A percentile compares a stretch with the other conserved stretches of the same genome.
These are phyloP conservation scores for Amphiprion percula DNA, from an alignment of 2,113 vertebrate genomes.

Conservation along the genomic window DNA sequence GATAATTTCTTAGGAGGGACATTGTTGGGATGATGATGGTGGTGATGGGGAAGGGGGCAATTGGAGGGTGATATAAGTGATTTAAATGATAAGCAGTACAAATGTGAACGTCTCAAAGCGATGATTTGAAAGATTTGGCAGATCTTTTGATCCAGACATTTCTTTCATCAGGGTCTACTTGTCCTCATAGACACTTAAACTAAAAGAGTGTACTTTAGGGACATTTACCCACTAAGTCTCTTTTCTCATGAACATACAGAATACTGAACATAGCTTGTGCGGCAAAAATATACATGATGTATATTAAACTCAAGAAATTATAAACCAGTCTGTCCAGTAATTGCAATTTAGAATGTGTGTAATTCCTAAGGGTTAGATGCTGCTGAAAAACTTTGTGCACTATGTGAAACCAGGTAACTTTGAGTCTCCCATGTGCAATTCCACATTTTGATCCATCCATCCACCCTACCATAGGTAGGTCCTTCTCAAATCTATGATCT, in stretches of 20 bases:
- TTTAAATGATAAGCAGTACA: slow-evolving; percentile 22
- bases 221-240: neutral
- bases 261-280: neutral
- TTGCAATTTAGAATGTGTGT: neutral
- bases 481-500: too few relatives aligned
- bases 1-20: slow-evolving; percentile 53
- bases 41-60: slow-evolving; percentile 8
- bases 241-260: neutral
- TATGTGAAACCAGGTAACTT: too few relatives aligned
- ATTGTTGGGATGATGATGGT: slow-evolving; percentile 28
- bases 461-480: too few relatives aligned
- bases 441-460: too few relatives aligned
- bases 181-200: neutral
- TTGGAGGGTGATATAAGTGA: slow-evolving; percentile 17
- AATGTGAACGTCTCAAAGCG: slow-evolving; percentile 35
- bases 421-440: too few relatives aligned
- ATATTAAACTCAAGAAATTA: neutral
- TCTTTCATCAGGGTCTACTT: slow-evolving; percentile 15
- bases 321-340: neutral
- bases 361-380: neutral
- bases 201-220: too few relatives aligned
- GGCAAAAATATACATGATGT: neutral
- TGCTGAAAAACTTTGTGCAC: too few relatives aligned
- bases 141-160: slow-evolving; percentile 5
- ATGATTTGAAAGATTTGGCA: slow-evolving; percentile 18